Percentiles rank a stretch among this genome's conserved stretches.
Conservation (phyloP, 2,888 invertebrate species). For the Philopedon plagiatum region DNA sequence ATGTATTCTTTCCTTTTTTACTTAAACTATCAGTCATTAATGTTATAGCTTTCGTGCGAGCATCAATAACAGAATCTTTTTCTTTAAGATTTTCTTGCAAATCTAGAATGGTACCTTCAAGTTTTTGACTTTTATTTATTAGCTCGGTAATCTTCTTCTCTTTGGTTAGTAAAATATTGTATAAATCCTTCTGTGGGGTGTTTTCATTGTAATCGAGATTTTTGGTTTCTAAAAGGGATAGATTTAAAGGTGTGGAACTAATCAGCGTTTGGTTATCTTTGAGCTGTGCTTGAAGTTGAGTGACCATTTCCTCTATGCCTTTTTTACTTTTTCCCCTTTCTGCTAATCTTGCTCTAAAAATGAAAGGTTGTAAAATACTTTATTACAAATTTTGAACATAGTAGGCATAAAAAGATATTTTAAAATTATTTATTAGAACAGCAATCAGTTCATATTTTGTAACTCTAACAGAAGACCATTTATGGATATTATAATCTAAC, state of each 20-base stretch:
- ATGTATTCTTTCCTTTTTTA: constrained; percentile 79
- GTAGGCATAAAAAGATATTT: too few species aligned
- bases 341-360: constrained; percentile 68
- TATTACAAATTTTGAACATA: too few species aligned
- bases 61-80: constrained; percentile 87
- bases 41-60: constrained; percentile 84
- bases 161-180: constrained; percentile 72
- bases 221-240: constrained; percentile 59
- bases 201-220: constrained; percentile 63
- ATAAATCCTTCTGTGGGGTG: constrained; percentile 65
- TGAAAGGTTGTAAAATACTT: constrained; percentile 4
- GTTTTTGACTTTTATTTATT: constrained; percentile 78
- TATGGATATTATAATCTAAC: too few species aligned
- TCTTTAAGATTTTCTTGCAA: constrained; percentile 86
- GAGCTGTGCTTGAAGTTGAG: constrained; percentile 71
- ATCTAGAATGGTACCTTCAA: constrained; percentile 85
- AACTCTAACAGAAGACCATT: too few species aligned
- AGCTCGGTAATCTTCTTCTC: constrained; percentile 78
- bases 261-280: constrained; percentile 69
- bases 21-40: constrained; percentile 82
- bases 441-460: too few species aligned
- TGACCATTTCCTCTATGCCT: constrained; percentile 71
- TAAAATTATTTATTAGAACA: too few species aligned
- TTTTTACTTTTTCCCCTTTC: constrained; percentile 71
- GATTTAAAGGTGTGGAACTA: constrained; percentile 60